These are phyloP conservation scores for Artemia sinica DNA, from an alignment of 2,888 invertebrate species.

Conservation along the genomic window DNA sequence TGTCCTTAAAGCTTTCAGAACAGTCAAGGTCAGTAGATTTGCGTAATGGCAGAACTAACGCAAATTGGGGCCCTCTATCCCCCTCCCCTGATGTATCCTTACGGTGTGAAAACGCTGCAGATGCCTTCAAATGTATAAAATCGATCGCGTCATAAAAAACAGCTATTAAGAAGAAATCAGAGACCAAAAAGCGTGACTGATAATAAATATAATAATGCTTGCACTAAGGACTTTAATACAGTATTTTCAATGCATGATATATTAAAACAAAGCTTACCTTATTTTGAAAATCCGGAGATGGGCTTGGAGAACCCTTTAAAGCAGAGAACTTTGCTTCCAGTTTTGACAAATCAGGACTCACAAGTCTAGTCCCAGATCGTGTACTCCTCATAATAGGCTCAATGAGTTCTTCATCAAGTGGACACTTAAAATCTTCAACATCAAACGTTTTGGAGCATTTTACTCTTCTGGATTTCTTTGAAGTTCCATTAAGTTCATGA, in stretches of 20 bases:
- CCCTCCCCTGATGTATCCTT: too few relatives aligned
- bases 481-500: not conserved
- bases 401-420: not conserved
- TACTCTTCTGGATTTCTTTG: not conserved
- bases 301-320: slow-evolving; percentile 16
- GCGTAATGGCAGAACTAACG: too few relatives aligned
- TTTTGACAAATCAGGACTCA: slow-evolving; percentile 28
- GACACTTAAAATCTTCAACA: not conserved
- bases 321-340: slow-evolving; percentile 14
- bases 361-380: slow-evolving; percentile 31
- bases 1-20: too few relatives aligned
- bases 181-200: too few relatives aligned
- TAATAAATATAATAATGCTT: too few relatives aligned
- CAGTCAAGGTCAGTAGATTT: too few relatives aligned
- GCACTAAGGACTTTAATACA: too few relatives aligned
- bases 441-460: not conserved
- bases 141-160: too few relatives aligned
- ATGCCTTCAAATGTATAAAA: too few relatives aligned
- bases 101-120: too few relatives aligned
- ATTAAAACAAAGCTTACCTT: not conserved
- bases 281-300: not conserved
- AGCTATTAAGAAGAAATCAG: too few relatives aligned
- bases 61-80: too few relatives aligned
- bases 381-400: slow-evolving; percentile 28
- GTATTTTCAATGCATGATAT: not conserved